Conservation (phyloP, 1,140 invertebrate genomes). For the Ceratoteleas bidentatus region DNA sequence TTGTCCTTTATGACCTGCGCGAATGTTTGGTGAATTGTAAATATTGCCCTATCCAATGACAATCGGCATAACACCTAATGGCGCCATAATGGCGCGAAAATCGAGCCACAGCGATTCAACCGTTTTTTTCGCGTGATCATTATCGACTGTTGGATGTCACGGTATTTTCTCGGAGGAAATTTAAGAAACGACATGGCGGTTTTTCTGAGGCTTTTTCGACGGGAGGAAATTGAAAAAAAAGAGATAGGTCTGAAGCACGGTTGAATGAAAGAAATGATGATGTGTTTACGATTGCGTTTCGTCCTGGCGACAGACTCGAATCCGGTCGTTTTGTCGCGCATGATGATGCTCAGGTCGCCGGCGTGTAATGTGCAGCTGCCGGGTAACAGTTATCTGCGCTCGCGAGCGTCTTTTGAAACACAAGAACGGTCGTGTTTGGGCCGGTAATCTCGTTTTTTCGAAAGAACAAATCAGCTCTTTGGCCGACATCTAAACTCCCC, state of each 20-base stretch:
- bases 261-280: slow-evolving; percentile 47
- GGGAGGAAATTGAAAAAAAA: slow-evolving; percentile 41
- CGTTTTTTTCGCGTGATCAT: too few relatives aligned
- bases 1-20: neutral
- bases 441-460: slow-evolving; percentile 60
- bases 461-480: slow-evolving; percentile 61
- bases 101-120: too few relatives aligned
- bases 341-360: slow-evolving; percentile 50
- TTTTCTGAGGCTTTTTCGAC: slow-evolving; percentile 8
- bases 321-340: slow-evolving; percentile 53
- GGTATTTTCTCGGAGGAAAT: too few relatives aligned
- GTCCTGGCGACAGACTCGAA: slow-evolving; percentile 38
- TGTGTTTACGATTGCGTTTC: slow-evolving; percentile 41
- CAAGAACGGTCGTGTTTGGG: slow-evolving; percentile 50
- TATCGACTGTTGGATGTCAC: too few relatives aligned
- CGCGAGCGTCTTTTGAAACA: slow-evolving; percentile 56
- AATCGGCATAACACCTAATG: neutral
- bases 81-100: neutral
- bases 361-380: slow-evolving; percentile 34
- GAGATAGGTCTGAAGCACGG: slow-evolving; percentile 32
- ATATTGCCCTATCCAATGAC: neutral
- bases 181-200: neutral
- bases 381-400: slow-evolving; percentile 51
- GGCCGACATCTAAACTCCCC: slow-evolving; percentile 42
- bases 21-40: neutral